Evolutionary conservation across 1,140 invertebrate species (phyloP), one percentile per base, ranked within the genome.

Genomic region (Lycorma delicatula): DNA sequence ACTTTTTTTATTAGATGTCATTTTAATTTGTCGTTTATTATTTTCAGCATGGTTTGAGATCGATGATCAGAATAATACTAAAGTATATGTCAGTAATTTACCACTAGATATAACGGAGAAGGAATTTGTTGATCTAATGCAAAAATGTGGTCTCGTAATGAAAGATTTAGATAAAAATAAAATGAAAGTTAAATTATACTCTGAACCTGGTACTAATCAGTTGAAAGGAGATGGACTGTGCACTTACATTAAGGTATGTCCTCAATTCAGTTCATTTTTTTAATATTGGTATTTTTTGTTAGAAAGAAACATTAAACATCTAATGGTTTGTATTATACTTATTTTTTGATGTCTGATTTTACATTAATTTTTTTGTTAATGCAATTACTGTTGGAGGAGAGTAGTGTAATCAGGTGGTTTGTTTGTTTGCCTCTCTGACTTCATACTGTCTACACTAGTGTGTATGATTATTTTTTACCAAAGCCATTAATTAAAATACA

Each of bases 191-290:
- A 99, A 98, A 76, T 70, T 99, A 9, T 99, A 99, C 71, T 84
- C 77, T 63, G 91, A 97, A 67, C 71, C 81, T 38, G 79, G 88
- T 66, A 88, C 91, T 2, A 86, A 86, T 28, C 78, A 86, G 62
- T 76, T 91, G 11, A 99, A 99, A 77, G 97, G 97, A 13, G 97
- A 99, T 77, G 97, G 88, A 16, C 77, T 93, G 6, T 99, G 96
- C 72, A 93, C 92, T 63, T 99, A 98, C 68, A 94, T 99, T 20
- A 98, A 95, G 81, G 81, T 86, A 68, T 74, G 74, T n/a, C n/a
- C n/a, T n/a, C n/a, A n/a, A n/a, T n/a, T n/a, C n/a, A n/a, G n/a
- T n/a, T n/a, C n/a, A n/a, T n/a, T n/a, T n/a, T n/a, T n/a, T n/a
- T n/a, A n/a, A n/a, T n/a, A n/a, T n/a, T n/a, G n/a, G n/a, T n/a